Conservation (phyloP, 2,797 vertebrate genomes). For the Manis crassicaudata region DNA sequence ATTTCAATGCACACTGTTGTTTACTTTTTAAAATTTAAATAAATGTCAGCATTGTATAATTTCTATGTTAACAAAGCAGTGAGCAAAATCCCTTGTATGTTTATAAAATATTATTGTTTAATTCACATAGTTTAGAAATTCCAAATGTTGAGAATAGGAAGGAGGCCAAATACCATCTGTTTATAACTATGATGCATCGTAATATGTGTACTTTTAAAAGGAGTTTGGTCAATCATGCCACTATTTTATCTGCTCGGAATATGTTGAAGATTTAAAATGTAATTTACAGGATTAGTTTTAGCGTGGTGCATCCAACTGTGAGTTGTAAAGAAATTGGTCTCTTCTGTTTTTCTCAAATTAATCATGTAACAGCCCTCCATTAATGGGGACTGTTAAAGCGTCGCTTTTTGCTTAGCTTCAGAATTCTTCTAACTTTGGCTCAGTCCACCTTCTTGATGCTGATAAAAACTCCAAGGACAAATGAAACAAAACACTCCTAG, state of each 20-base stretch:
- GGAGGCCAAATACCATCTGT: constrained; percentile 93
- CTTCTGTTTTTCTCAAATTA: constrained; percentile 77
- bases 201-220: constrained; percentile 91
- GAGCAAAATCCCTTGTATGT: constrained; percentile 93
- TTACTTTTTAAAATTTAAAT: constrained; percentile 93
- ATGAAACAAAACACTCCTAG: constrained; percentile 74
- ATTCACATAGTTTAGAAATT: constrained; percentile 93
- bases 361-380: constrained; percentile 75
- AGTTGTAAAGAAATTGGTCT: constrained; percentile 77
- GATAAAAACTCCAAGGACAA: constrained; percentile 80
- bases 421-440: constrained; percentile 77
- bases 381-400: constrained; percentile 76
- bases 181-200: constrained; percentile 91
- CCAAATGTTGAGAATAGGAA: constrained; percentile 93
- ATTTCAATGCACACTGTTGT: constrained; percentile 91
- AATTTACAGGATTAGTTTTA: constrained; percentile 79
- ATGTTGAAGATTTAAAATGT: constrained; percentile 83
- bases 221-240: constrained; percentile 90
- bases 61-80: constrained; percentile 93
- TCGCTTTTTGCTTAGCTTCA: constrained; percentile 77
- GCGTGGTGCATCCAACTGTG: constrained; percentile 76
- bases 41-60: constrained; percentile 94
- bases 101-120: constrained; percentile 94
- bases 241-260: constrained; percentile 87
- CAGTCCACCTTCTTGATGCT: constrained; percentile 60